Evolutionary conservation across 1,140 invertebrate species (phyloP), one percentile per base, ranked within the genome.

Genomic region (Bombus terrestris): DNA sequence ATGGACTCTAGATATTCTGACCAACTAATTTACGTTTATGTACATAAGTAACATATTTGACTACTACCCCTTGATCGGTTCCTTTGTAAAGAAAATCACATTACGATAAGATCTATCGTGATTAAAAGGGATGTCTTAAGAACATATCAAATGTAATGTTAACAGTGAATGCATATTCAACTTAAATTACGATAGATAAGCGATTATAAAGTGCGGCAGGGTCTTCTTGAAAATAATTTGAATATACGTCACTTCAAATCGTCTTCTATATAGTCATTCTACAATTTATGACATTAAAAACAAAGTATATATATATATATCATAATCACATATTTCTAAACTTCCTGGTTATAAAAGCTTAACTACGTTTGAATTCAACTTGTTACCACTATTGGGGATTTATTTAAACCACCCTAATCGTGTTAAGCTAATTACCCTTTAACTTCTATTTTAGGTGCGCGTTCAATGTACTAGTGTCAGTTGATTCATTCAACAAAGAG

Each of bases 21-120:
- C 82, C 66, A 85, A 76, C n/a, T 90, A 85, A 90, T 86, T 81
- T 81, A 57, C 68, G 25, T 68, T 59, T 87, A 88, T 86, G 75
- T 75, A 86, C 77, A 86, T 39, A 62, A 68, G 68, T 77, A 87
- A 74, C 57, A 62, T 41, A 74, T 82, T 89, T 74, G 47, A 86
- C 71, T 89, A 86, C 88, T 89, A 88, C 43, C 81, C 79, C 89
- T 89, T 89, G 88, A 86, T 74, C 37, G 41, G n/a, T 78, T 74
- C 84, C 47, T 68, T 80, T 35, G 9, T 37, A 9, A 64, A 41
- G 43, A 68, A 68, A 25, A 15, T 6, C 64, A 28, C 6, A 62
- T 62, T 76, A 22, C 28, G 37, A 47, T 43, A 6, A 5, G 8
- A 71, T 77, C 35, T 32, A 5, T n/a, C 22, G 5, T 22, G 53